A percentile compares a stretch with the other conserved stretches of the same genome.
phyloP scores from a whole-genome alignment of 2,888 invertebrate species.

The Eristalis arbustorum region DNA sequence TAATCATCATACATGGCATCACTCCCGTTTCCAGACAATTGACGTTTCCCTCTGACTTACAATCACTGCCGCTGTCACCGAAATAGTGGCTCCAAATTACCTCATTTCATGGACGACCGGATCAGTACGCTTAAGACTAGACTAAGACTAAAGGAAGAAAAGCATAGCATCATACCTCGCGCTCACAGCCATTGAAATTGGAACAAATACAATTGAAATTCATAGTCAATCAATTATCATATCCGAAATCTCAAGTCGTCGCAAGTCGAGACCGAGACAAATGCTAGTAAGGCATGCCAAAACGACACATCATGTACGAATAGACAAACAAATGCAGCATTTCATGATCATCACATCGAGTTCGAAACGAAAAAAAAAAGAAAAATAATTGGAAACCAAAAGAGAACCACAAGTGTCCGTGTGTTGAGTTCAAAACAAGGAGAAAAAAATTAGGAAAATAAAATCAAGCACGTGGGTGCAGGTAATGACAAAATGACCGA shows the following conservation, averaged over 20 bases:
- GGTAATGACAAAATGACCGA: slow-evolving; percentile 55
- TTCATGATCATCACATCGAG: slow-evolving; percentile 63
- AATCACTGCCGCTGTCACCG: too few relatives aligned
- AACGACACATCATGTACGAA: slow-evolving; percentile 44
- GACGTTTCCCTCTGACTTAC: too few relatives aligned
- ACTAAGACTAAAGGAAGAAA: neutral
- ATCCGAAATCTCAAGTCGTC: neutral
- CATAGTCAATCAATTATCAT: neutral
- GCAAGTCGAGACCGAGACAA: neutral
- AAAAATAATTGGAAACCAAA: neutral
- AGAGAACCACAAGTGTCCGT: neutral
- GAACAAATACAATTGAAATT: slow-evolving; percentile 25
- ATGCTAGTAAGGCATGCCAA: slow-evolving; percentile 53
- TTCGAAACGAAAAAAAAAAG: neutral
- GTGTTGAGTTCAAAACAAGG: slow-evolving; percentile 31
- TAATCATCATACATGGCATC: too few relatives aligned
- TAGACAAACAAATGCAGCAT: slow-evolving; percentile 63
- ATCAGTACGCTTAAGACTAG: slow-evolving; percentile 14
- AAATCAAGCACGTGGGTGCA: slow-evolving; percentile 69
- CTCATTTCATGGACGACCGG: neutral
- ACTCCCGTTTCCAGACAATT: too few relatives aligned
- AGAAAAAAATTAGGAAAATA: slow-evolving; percentile 16
- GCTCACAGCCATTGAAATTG: slow-evolving; percentile 37
- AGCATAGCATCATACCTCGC: slow-evolving; percentile 38
- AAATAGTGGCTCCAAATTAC: neutral